A percentile compares a stretch with the other conserved stretches of the same genome.
These are phyloP conservation scores for Brachycybe producta DNA, from an alignment of 2,888 invertebrate genomes.

Conservation along the genomic window DNA sequence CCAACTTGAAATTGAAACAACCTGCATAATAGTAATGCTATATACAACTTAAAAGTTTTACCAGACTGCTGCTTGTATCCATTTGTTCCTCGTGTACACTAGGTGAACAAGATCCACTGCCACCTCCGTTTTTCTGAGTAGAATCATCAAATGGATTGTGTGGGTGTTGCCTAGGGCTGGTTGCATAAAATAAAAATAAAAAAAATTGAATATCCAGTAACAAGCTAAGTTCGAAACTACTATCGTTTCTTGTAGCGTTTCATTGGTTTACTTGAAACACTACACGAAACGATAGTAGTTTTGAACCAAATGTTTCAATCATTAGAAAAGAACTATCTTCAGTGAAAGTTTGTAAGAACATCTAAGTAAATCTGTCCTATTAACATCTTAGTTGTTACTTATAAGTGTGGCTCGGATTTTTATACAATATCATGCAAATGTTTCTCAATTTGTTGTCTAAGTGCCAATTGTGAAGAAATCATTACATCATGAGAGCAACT, in stretches of 20 bases:
- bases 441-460: too few relatives aligned
- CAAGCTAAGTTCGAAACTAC: not conserved
- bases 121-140: not conserved
- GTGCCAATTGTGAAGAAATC: too few relatives aligned
- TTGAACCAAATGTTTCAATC: constrained; percentile 6
- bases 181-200: not conserved
- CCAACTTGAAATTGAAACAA: too few relatives aligned
- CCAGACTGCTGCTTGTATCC: constrained; percentile 8
- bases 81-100: constrained; percentile 8
- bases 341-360: too few relatives aligned
- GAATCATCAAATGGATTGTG: not conserved
- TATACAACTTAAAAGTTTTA: too few relatives aligned
- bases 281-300: not conserved
- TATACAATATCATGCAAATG: too few relatives aligned
- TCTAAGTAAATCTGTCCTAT: too few relatives aligned
- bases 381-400: too few relatives aligned
- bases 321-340: too few relatives aligned
- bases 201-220: not conserved
- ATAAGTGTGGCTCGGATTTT: too few relatives aligned
- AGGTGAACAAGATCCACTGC: not conserved
- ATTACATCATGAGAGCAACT: too few relatives aligned
- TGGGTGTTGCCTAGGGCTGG: constrained; percentile 1
- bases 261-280: not conserved
- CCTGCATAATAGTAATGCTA: too few relatives aligned
- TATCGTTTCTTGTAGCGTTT: not conserved